Percentiles rank a stretch among this genome's conserved stretches.
Evolutionary conservation across 2,113 vertebrate species (phyloP).

Genomic region (Caranx ignobilis): DNA sequence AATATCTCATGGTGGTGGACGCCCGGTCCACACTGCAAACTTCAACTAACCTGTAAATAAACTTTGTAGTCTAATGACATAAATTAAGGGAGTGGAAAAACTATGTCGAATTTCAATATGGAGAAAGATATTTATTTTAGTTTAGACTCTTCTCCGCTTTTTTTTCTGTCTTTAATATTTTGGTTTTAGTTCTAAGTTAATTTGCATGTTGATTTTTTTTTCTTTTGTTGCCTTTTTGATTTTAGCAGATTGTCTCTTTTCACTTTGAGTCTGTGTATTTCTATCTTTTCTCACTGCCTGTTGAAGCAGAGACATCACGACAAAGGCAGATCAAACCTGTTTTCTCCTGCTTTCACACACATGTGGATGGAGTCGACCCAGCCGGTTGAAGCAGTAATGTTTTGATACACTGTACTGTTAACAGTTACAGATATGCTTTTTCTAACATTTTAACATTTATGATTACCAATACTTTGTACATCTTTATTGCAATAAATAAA

Average conservation of each 20-base stretch:
- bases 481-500: slow-evolving; percentile 88
- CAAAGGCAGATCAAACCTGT: slow-evolving; percentile 74
- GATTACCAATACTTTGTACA: slow-evolving; percentile 97
- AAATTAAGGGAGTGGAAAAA: slow-evolving; percentile 72
- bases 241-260: slow-evolving; percentile 64
- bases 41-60: slow-evolving; percentile 80
- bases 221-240: slow-evolving; percentile 66
- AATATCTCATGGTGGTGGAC: slow-evolving; percentile 23
- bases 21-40: slow-evolving; percentile 60
- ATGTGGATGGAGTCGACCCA: slow-evolving; percentile 75
- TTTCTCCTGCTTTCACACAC: slow-evolving; percentile 57
- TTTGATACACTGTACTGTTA: slow-evolving; percentile 94
- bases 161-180: slow-evolving; percentile 48
- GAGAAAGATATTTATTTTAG: slow-evolving; percentile 82
- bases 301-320: slow-evolving; percentile 80
- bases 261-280: slow-evolving; percentile 71
- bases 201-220: slow-evolving; percentile 78
- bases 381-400: slow-evolving; percentile 87
- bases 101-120: slow-evolving; percentile 61
- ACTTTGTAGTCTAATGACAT: slow-evolving; percentile 59
- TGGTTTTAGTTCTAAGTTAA: slow-evolving; percentile 69
- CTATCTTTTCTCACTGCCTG: slow-evolving; percentile 91
- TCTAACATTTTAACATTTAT: slow-evolving; percentile 94
- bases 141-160: slow-evolving; percentile 56
- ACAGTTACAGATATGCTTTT: slow-evolving; percentile 93